These are phyloP conservation scores for Chironex yamaguchii DNA, from an alignment of 30 jellyfish, hydroid and myxozoan species.

Conservation along the genomic window DNA sequence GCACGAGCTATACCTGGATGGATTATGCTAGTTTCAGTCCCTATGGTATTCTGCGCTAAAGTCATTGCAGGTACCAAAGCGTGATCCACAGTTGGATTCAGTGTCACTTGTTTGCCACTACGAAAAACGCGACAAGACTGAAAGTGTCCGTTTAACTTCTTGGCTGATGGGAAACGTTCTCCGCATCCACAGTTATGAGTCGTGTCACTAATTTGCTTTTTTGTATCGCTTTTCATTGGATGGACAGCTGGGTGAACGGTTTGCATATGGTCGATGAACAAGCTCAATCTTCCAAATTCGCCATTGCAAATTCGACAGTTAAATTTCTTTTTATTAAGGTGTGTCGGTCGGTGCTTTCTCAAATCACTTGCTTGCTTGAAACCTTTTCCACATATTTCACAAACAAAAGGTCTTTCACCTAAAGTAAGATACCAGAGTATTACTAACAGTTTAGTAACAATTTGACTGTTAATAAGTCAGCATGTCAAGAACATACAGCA, in stretches of 20 bases:
- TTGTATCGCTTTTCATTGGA: background rate
- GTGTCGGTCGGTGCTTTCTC: background rate
- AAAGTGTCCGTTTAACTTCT: background rate
- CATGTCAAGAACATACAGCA: too few species aligned
- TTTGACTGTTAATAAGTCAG: too few species aligned
- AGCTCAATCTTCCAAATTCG: background rate
- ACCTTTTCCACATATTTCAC: background rate
- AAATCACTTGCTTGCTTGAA: background rate
- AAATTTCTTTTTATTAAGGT: background rate
- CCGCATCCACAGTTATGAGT: background rate
- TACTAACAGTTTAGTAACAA: too few species aligned
- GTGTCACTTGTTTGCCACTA: background rate
- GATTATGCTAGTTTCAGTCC: background rate
- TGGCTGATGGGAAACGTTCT: background rate
- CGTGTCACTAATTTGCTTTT: background rate
- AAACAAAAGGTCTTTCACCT: background rate
- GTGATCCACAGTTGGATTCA: background rate
- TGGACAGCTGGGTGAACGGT: background rate
- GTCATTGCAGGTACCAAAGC: background rate
- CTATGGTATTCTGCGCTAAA: background rate
- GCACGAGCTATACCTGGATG: background rate
- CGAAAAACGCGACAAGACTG: background rate
- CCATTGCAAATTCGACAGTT: background rate
- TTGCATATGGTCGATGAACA: background rate
- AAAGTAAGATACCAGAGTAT: background rate